A percentile compares a stretch with the other conserved stretches of the same genome.
Conservation (phyloP, 1,140 invertebrate genomes). For the Ips nitidus region DNA sequence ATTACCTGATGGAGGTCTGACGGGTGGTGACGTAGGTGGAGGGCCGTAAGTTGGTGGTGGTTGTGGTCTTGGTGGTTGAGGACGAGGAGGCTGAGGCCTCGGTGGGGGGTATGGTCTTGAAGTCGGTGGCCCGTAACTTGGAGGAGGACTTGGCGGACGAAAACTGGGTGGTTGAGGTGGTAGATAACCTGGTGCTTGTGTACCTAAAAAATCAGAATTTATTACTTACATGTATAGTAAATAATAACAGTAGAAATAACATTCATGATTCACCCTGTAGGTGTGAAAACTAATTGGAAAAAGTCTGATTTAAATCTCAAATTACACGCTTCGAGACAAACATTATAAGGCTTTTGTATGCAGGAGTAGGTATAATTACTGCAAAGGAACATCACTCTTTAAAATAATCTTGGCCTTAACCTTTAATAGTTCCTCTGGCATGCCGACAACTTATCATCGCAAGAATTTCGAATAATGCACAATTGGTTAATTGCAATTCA, state of each 20-base stretch:
- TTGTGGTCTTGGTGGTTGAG: conserved; percentile 32
- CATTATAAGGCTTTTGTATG: too few species aligned
- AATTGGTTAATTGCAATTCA: too few species aligned
- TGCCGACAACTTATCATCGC: too few species aligned
- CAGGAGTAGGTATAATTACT: neutral
- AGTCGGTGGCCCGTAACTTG: conserved; percentile 43
- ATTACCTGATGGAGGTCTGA: conserved; percentile 20
- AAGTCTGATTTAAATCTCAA: neutral
- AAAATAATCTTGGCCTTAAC: conserved; percentile 18
- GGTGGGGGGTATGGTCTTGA: conserved; percentile 27
- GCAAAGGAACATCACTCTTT: conserved; percentile 5
- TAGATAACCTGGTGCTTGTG: conserved; percentile 32
- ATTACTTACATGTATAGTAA: neutral
- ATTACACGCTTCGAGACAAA: too few species aligned
- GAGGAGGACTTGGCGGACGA: conserved; percentile 39
- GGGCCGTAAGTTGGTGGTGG: conserved; percentile 24
- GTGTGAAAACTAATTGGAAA: neutral
- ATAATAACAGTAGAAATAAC: conserved; percentile 5
- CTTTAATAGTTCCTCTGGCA: conserved; percentile 1
- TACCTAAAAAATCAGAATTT: conserved; percentile 15
- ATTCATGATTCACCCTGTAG: neutral
- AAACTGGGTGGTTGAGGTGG: conserved; percentile 37
- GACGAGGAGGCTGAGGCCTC: conserved; percentile 41
- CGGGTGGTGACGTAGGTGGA: conserved; percentile 25
- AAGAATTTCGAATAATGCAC: too few species aligned